These are phyloP conservation scores for Oophaga pumilio DNA, from an alignment of 2,113 vertebrate genomes.

Conservation along the genomic window DNA sequence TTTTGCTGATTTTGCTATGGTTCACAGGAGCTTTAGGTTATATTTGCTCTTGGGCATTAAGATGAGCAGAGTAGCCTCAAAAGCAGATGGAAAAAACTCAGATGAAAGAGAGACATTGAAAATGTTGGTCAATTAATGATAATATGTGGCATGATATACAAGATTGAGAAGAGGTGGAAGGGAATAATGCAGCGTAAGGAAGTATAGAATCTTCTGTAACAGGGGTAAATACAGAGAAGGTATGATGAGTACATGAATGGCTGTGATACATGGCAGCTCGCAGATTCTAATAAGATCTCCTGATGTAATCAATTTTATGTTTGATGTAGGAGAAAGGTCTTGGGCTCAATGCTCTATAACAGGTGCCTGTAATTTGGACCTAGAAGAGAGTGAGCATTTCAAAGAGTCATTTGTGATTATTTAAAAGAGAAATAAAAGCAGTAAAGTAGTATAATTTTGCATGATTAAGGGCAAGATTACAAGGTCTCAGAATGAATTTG, in stretches of 20 bases:
- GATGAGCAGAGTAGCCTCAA: background rate
- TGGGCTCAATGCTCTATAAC: background rate
- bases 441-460: background rate
- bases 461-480: background rate
- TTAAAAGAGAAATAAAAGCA: background rate
- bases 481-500: background rate
- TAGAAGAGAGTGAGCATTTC: background rate
- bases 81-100: background rate
- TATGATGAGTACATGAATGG: background rate
- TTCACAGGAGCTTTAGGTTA: no score
- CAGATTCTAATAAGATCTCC: background rate
- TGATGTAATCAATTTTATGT: background rate
- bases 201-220: background rate
- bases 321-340: background rate
- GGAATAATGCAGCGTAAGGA: no score
- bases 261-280: background rate
- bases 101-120: background rate
- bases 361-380: background rate
- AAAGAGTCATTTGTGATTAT: background rate
- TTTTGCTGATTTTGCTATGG: no score
- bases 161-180: no score
- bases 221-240: background rate
- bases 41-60: no score
- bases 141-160: background rate
- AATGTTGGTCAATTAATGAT: background rate